phyloP scores from a whole-genome alignment of 2,888 invertebrate species.

The Lymantria monacha region DNA sequence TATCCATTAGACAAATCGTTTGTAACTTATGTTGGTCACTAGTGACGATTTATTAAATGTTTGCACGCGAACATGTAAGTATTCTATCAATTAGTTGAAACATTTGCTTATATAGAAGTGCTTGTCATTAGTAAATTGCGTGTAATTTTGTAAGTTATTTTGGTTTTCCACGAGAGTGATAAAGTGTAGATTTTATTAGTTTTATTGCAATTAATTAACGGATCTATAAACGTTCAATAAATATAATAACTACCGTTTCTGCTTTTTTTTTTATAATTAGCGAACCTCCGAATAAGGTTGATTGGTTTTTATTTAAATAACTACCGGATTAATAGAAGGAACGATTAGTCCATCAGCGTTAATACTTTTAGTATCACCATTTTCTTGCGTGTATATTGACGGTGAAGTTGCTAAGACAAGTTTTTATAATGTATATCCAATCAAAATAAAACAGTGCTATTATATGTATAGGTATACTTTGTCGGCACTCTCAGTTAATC shows the following conservation, averaged over 20 bases:
- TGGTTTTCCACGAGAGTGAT: slow-evolving; percentile 46
- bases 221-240: slow-evolving; percentile 39
- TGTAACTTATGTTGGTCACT: slow-evolving; percentile 54
- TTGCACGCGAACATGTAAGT: slow-evolving; percentile 65
- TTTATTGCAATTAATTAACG: slow-evolving; percentile 45
- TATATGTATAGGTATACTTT: slow-evolving; percentile 21
- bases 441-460: slow-evolving; percentile 12
- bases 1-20: slow-evolving; percentile 65
- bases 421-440: slow-evolving; percentile 10
- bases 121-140: slow-evolving; percentile 53
- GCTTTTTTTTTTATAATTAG: slow-evolving; percentile 40
- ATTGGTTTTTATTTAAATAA: slow-evolving; percentile 35
- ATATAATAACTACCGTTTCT: slow-evolving; percentile 42
- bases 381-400: slow-evolving; percentile 5
- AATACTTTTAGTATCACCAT: slow-evolving; percentile 20
- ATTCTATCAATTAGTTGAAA: slow-evolving; percentile 56
- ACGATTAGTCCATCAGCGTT: slow-evolving; percentile 24
- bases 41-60: slow-evolving; percentile 66
- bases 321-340: slow-evolving; percentile 31
- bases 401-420: neutral
- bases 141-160: slow-evolving; percentile 52
- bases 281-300: slow-evolving; percentile 23
- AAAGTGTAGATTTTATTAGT: slow-evolving; percentile 47
- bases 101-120: slow-evolving; percentile 60
- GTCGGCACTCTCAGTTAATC: slow-evolving; percentile 7